phyloP scores from a whole-genome alignment of 2,888 invertebrate species.

The Scaptomyza tumidula region DNA sequence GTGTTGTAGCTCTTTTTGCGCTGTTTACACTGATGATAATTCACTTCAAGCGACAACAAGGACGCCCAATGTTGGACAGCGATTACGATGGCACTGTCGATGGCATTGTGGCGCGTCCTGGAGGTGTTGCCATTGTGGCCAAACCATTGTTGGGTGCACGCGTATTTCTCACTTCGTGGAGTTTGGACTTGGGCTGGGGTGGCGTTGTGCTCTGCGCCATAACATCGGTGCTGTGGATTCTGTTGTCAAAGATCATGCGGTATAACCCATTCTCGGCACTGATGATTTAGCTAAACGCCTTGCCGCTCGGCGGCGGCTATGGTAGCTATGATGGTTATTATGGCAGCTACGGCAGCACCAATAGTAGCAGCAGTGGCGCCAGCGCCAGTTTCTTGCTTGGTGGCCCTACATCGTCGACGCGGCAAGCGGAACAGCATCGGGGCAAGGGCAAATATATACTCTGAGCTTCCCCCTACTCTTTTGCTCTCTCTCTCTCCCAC shows the following conservation, averaged over 20 bases:
- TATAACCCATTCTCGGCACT: slow-evolving; percentile 92
- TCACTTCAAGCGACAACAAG: slow-evolving; percentile 94
- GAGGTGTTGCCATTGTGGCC: slow-evolving; percentile 86
- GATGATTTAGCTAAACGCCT: slow-evolving; percentile 86
- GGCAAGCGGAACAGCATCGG: slow-evolving; percentile 69
- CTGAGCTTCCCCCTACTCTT: slow-evolving; percentile 29
- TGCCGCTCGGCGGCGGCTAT: slow-evolving; percentile 77
- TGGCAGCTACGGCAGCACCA: slow-evolving; percentile 67
- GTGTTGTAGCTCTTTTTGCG: slow-evolving; percentile 91
- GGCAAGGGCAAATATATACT: slow-evolving; percentile 73
- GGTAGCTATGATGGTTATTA: slow-evolving; percentile 51
- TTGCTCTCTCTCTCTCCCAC: neutral
- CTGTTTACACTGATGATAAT: slow-evolving; percentile 96
- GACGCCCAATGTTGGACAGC: slow-evolving; percentile 87
- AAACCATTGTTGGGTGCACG: slow-evolving; percentile 88
- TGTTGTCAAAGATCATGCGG: slow-evolving; percentile 95
- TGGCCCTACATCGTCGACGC: slow-evolving; percentile 67
- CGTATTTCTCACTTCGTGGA: slow-evolving; percentile 92
- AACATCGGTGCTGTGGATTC: slow-evolving; percentile 93
- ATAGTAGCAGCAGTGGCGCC: slow-evolving; percentile 66
- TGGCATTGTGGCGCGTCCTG: slow-evolving; percentile 87
- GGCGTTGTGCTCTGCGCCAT: slow-evolving; percentile 93
- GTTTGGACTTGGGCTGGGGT: slow-evolving; percentile 93
- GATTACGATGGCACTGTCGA: slow-evolving; percentile 89
- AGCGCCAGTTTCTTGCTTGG: slow-evolving; percentile 66